phyloP scores from a whole-genome alignment of 2,797 vertebrate genomes.

The Pseudocheirus occidentalis region DNA sequence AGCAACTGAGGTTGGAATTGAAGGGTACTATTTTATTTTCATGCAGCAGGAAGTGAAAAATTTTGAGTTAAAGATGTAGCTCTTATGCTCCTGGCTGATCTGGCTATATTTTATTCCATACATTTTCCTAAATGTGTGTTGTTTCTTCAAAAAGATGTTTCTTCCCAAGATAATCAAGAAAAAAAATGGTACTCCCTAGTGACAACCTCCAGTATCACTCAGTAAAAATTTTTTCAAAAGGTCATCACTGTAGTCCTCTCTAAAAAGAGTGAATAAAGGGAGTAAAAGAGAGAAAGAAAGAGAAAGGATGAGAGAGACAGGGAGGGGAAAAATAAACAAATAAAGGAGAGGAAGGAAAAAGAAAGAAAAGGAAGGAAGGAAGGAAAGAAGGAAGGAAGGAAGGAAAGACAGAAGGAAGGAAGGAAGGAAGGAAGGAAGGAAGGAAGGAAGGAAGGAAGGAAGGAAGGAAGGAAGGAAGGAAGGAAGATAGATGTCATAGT shows the following conservation, averaged over 20 bases:
- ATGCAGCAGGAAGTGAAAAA: not conserved
- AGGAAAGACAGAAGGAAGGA: fast-evolving
- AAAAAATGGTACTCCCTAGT: fast-evolving
- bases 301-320: too few species aligned
- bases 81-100: too few species aligned
- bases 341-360: too few species aligned
- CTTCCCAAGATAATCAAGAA: not conserved
- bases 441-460: fast-evolving
- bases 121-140: not conserved
- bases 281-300: not conserved
- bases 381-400: fast-evolving
- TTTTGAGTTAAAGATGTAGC: not conserved
- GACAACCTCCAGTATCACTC: not conserved
- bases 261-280: too few species aligned
- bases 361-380: too few species aligned
- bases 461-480: not conserved
- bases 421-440: too few species aligned
- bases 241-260: fast-evolving
- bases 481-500: not conserved
- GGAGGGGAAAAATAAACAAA: not conserved
- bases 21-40: conserved; percentile 7
- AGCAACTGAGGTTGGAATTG: not conserved
- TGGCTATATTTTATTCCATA: not conserved
- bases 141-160: not conserved
- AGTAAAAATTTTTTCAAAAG: fast-evolving